These are phyloP conservation scores for Crenichthys baileyi DNA, from an alignment of 2,797 vertebrate species.

Conservation along the genomic window DNA sequence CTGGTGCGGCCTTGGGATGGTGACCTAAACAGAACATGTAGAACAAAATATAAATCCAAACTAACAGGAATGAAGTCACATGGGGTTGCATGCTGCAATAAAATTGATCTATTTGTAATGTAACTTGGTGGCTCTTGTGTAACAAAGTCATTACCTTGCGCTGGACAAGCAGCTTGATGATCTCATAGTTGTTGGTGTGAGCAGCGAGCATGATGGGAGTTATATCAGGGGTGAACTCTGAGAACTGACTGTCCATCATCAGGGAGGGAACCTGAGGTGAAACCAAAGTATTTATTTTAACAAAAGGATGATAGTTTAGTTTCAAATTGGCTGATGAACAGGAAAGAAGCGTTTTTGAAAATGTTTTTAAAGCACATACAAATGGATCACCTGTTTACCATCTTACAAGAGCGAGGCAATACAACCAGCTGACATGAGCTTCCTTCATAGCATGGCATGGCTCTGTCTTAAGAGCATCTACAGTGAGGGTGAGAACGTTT, in stretches of 20 bases:
- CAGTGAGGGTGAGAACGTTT: too few species aligned
- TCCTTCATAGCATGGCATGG: too few species aligned
- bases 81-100: neutral
- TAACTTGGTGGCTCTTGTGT: neutral
- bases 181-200: conserved; percentile 99
- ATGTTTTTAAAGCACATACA: too few species aligned
- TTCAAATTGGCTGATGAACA: accelerated
- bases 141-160: conserved; percentile 80
- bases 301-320: neutral
- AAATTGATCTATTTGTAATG: neutral
- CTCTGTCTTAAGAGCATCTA: too few species aligned
- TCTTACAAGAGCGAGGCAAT: too few species aligned
- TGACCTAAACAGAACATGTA: conserved; percentile 75
- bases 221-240: conserved; percentile 97
- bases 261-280: conserved; percentile 88
- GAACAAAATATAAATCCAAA: neutral
- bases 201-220: conserved; percentile 98
- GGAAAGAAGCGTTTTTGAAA: neutral
- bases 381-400: too few species aligned
- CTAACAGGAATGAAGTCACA: neutral
- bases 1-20: conserved; percentile 94
- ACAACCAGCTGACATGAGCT: too few species aligned
- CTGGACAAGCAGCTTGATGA: conserved; percentile 98
- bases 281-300: neutral
- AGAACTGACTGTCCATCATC: conserved; percentile 98